Base-by-base conservation (phyloP, 2,888 invertebrate genomes). In the Galerucella nymphaeae region DNA sequence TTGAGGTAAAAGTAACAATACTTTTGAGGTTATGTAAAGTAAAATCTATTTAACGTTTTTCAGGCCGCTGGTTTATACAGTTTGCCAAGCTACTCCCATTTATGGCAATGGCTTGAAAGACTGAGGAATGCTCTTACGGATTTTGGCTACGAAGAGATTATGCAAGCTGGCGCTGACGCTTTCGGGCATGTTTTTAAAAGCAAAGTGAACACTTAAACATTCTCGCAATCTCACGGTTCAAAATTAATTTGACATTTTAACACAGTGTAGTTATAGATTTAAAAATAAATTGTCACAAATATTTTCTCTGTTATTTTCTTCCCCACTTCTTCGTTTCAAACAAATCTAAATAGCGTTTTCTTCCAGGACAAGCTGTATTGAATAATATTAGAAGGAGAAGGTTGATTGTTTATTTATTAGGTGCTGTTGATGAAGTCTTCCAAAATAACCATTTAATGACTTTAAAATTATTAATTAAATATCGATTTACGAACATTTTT, bases 141-240 rank as follows among this genome's bases (percentile, higher is more conserved):
- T 2, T 91, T 89, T 77, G 94, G 92, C 0, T 94, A 93, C 81
- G 89, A 91, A 64, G 93, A 92, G 76, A 88, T 92, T 41, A 91
- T 92, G 78, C 88, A 87, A 77, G 86, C 85, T 13, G 92, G 91
- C 10, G 91, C 90, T 16, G 84, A 89, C 45, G 86, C 89, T 1
- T 80, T 93, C 64, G 90, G 89, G 3, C 87, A 88, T 23, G 86
- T 89, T 79, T 83, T 90, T 72, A 90, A 89, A 79, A 89, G 11
- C 18, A 42, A 62, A 62, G n/a, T 42, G 11, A 62, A 62, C 11
- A 11, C 38, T 62, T 62, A 42, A 45, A 8, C 2, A 30, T 30
- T 30, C 6, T 30, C 30, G 30, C 5, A 8, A 30, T 30, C 8
- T 0, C 30, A 30, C 30, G 5, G 5, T 8, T 30, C 8, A 30